These are phyloP conservation scores for Meiosimyza platycephala DNA, from an alignment of 2,888 invertebrate genomes.

Conservation along the genomic window DNA sequence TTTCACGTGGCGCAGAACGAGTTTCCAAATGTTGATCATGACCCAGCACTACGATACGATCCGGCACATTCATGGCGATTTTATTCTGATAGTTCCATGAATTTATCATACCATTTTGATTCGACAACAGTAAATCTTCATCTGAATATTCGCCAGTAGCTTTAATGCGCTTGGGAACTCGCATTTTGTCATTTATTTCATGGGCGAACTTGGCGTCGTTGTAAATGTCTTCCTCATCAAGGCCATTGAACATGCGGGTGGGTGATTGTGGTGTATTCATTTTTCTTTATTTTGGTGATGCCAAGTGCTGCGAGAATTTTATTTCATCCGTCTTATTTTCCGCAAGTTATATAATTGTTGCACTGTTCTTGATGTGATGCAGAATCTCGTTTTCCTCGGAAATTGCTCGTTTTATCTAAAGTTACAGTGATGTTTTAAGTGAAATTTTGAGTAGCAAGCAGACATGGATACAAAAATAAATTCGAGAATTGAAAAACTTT, in stretches of 20 bases:
- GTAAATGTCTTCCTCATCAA: constrained; percentile 72
- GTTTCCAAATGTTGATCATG: constrained; percentile 76
- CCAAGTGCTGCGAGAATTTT: too few relatives aligned
- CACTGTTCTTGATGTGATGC: too few relatives aligned
- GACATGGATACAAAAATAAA: constrained; percentile 3
- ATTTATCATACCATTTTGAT: constrained; percentile 71
- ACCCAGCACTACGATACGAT: constrained; percentile 90
- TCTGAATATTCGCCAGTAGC: constrained; percentile 78
- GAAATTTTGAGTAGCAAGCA: too few relatives aligned
- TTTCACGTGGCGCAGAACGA: constrained; percentile 88
- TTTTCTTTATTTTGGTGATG: constrained; percentile 39
- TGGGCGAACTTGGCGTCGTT: constrained; percentile 75
- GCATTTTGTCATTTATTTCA: constrained; percentile 84
- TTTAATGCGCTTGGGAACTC: constrained; percentile 82
- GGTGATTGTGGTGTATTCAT: constrained; percentile 75
- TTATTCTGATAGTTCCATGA: constrained; percentile 79
- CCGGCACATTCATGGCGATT: constrained; percentile 93
- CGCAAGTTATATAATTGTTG: too few relatives aligned
- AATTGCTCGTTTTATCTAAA: too few relatives aligned
- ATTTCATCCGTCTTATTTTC: too few relatives aligned
- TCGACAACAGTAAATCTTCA: constrained; percentile 72
- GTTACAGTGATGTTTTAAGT: too few relatives aligned
- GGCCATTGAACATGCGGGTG: constrained; percentile 71
- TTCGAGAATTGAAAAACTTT: constrained; percentile 3
- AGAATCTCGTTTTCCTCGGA: too few relatives aligned